phyloP scores from a whole-genome alignment of 2,888 invertebrate genomes.

The Limnephilus lunatus region DNA sequence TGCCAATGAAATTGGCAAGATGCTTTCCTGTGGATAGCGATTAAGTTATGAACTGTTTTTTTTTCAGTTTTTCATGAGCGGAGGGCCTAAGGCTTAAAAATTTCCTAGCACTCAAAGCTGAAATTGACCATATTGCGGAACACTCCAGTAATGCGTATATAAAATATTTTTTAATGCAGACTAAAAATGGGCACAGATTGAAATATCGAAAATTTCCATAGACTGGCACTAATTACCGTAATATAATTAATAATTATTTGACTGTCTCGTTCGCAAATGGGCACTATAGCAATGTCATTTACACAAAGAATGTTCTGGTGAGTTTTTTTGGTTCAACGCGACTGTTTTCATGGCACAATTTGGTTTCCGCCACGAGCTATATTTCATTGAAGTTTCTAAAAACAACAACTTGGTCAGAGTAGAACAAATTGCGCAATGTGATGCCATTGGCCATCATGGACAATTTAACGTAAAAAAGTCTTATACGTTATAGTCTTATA shows the following conservation, averaged over 20 bases:
- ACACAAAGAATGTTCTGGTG: background rate
- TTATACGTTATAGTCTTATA: too few relatives aligned
- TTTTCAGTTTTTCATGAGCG: too few relatives aligned
- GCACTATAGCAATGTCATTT: background rate
- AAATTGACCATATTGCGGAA: too few relatives aligned
- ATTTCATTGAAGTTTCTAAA: background rate
- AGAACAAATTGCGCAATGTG: background rate
- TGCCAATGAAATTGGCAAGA: too few relatives aligned
- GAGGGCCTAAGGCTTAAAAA: too few relatives aligned
- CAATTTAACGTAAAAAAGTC: background rate
- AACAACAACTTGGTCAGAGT: background rate
- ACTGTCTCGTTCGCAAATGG: background rate
- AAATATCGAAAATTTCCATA: background rate
- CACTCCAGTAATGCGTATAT: too few relatives aligned
- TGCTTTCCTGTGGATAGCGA: too few relatives aligned
- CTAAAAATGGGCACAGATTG: background rate
- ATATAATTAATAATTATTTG: background rate
- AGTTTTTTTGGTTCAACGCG: background rate
- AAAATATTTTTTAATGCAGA: background rate
- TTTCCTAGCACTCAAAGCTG: too few relatives aligned
- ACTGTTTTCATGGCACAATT: background rate
- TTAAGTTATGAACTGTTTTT: too few relatives aligned
- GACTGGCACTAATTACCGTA: too few relatives aligned
- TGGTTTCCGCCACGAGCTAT: background rate
- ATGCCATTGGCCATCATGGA: background rate